Evolutionary conservation across 2,888 invertebrate species (phyloP), one percentile per base, ranked within the genome.

Genomic region (Eupithecia exiguata): DNA sequence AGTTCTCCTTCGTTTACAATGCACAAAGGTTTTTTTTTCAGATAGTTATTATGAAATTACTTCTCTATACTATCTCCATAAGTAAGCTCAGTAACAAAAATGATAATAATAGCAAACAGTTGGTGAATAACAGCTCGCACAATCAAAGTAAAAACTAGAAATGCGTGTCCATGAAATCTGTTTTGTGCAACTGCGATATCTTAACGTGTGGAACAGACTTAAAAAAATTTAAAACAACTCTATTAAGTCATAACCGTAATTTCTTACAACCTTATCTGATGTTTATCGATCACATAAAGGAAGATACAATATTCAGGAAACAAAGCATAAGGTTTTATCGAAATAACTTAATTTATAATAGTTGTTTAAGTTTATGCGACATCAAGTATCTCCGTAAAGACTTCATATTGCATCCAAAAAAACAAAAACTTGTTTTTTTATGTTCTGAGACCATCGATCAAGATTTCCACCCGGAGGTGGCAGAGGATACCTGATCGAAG

Each of bases 321-420:
- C 58, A 18, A 74, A 53, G 12, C 53, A 70, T 63, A 68, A 63
- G 40, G 30, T 58, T 74, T 70, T 74, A 74, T 70, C 49, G 69
- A 70, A 74, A 74, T 53, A 49, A 53, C 68, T 58, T 63, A 46
- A 74, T 70, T 68, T 65, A 71, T 68, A 58, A 71, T 63, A 14
- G 30, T 18, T 18, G 62, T 62, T 35, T 62, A 35, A 35, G 5
- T 62, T 62, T 18, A 61, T 30, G 61, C 61, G 21, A 21, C 14
- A 25, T 5, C 12, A 9, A 25, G 21, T 53, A 53, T 21, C 21
- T 21, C 6, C 21, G 49, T 5, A n/a, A 49, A 53, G n/a, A 21
- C 21, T 53, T 21, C 5, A 53, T 3, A 4, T 21, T n/a, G 9
- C n/a, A 49, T 53, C 12, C 53, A 53, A 53, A 12, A n/a, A 53